Percentiles rank a stretch among this genome's conserved stretches.
phyloP scores from a whole-genome alignment of 2,888 invertebrate species.

The Notodonta dromedarius region DNA sequence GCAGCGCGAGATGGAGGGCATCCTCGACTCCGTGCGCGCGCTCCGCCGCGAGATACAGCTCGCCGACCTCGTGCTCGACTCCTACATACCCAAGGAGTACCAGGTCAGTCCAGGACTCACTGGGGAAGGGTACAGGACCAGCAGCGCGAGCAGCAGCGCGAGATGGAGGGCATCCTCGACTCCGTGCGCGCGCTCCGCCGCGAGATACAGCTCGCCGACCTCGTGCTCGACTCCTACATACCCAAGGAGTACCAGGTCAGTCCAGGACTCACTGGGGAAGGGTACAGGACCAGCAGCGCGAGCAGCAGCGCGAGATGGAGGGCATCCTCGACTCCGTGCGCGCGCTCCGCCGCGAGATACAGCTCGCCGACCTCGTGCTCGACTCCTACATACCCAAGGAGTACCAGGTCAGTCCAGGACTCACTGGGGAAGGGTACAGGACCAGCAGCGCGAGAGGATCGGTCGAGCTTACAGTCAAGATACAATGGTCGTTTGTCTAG shows the following conservation, averaged over 20 bases:
- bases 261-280: no score
- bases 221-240: conserved; percentile 96
- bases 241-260: conserved; percentile 95
- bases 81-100: conserved; percentile 97
- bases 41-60: conserved; percentile 95
- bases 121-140: no score
- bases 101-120: no score
- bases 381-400: conserved; percentile 97
- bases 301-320: conserved; percentile 99
- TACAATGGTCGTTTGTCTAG: no score
- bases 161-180: conserved; percentile 98
- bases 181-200: conserved; percentile 95
- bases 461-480: no score
- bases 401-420: conserved; percentile 92
- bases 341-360: conserved; percentile 94
- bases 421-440: no score
- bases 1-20: conserved; percentile 98
- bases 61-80: conserved; percentile 95
- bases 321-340: conserved; percentile 96
- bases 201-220: conserved; percentile 95
- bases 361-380: conserved; percentile 95
- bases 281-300: conserved; percentile 95
- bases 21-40: conserved; percentile 96
- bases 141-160: conserved; percentile 97
- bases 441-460: conserved; percentile 96